Evolutionary conservation across 2,797 vertebrate genomes (phyloP), one percentile per base, ranked within the genome.

Genomic region (Artibeus jamaicensis): DNA sequence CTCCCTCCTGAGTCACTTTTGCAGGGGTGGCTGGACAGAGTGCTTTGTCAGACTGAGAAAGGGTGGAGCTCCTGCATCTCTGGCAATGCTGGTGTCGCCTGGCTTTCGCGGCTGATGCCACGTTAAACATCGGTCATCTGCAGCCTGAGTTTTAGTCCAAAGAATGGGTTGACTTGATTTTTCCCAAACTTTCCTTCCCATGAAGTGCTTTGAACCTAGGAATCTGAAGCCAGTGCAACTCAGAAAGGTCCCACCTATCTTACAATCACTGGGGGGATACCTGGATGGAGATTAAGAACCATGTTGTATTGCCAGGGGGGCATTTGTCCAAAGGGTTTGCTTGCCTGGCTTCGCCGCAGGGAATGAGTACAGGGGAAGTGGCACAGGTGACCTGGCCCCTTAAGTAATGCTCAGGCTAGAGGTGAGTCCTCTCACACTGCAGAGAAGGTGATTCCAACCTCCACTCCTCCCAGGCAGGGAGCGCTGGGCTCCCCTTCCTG

Each of bases 231-330:
- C 68, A 42, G 19, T 11, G 34, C 32, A 15, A 62, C 24, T 88
- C 59, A 67, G 34, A 95, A 79, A 78, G 37, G 7, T 48, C 50
- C n/a, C 71, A 24, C 6, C 26, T 62, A 70, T 70, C 44, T 91
- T 83, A 39, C 6, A 76, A 32, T 44, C 57, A 59, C 2, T 2
- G 19, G 55, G 50, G 16, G 2, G 67, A 59, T 88, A 88, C 59
- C 39, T 74, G 39, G 10, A 87, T 59, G 73, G 50, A 94, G 91
- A 84, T 77, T 82, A 74, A 93, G 85, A 94, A 71, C 24, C 21
- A 50, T 0, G 0, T 4, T 62, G 78, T 92, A 46, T 57, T 92
- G 71, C 92, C 14, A 15, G 4, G 15, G 70, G 62, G 57, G 39
- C 34, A 44, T 96, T 59, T 18, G 22, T 59, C 77, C 73, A 88